These are phyloP conservation scores for Corbicula japonica DNA, from an alignment of 2,888 invertebrate species.

Conservation along the genomic window DNA sequence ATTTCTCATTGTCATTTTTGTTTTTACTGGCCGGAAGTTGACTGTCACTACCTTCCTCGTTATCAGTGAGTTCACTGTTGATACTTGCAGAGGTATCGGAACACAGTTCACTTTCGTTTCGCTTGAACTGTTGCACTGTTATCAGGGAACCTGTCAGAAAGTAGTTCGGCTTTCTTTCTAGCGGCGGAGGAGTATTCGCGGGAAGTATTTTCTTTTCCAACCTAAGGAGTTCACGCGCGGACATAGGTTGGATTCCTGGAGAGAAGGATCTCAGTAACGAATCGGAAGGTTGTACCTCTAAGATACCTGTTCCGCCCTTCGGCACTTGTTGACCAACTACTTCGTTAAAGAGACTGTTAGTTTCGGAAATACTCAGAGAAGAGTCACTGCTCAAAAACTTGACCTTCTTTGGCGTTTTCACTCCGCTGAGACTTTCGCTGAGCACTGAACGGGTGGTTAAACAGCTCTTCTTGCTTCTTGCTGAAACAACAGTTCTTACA, in stretches of 20 bases:
- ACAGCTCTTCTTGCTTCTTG: conserved; percentile 26
- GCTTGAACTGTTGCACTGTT: conserved; percentile 20
- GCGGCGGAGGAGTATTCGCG: conserved; percentile 33
- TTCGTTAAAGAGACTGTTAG: background rate
- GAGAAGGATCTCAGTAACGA: conserved; percentile 23
- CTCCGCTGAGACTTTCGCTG: conserved; percentile 4
- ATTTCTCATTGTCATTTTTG: background rate
- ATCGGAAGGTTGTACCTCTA: conserved; percentile 32
- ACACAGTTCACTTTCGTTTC: conserved; percentile 14
- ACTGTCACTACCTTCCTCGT: conserved; percentile 1
- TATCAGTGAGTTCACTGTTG: background rate
- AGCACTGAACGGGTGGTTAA: conserved; percentile 4
- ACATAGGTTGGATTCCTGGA: conserved; percentile 49
- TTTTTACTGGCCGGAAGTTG: background rate
- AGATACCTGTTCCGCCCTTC: conserved; percentile 33
- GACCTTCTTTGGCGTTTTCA: conserved; percentile 18
- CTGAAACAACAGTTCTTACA: background rate
- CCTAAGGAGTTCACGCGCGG: conserved; percentile 52
- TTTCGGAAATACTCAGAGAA: conserved; percentile 15
- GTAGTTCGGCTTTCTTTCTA: conserved; percentile 7
- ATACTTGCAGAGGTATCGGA: background rate
- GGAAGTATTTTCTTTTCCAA: conserved; percentile 60
- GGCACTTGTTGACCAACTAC: background rate
- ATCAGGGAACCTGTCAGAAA: conserved; percentile 36
- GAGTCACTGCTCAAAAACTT: conserved; percentile 29